Percentiles rank a stretch among this genome's conserved stretches.
phyloP scores from a whole-genome alignment of 1,140 invertebrate species.

The Sitobion miscanthi region DNA sequence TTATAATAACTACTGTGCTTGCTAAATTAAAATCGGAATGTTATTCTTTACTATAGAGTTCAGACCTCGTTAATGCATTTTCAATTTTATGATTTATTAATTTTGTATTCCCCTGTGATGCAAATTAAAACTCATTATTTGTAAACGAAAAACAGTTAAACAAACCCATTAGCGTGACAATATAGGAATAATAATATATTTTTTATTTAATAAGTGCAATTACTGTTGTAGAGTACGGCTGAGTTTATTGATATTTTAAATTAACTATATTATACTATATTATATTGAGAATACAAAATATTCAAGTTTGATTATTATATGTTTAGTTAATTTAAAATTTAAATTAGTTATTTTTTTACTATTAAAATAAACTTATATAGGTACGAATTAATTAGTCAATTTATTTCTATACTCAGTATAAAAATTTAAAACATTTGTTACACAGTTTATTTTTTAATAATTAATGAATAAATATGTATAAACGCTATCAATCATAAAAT shows the following conservation, averaged over 20 bases:
- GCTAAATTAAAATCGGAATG: neutral
- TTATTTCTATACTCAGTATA: neutral
- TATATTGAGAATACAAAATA: neutral
- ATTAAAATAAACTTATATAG: neutral
- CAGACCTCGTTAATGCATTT: neutral
- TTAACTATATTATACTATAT: neutral
- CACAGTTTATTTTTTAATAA: neutral
- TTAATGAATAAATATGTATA: neutral
- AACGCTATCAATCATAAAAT: neutral
- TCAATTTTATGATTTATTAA: conserved; percentile 20
- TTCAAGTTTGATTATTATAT: neutral
- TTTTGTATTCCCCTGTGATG: neutral
- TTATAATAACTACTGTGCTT: neutral
- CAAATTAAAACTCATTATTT: neutral
- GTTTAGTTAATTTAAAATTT: neutral
- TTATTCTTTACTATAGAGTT: neutral
- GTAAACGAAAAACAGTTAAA: neutral
- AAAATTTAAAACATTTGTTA: neutral
- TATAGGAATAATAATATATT: neutral
- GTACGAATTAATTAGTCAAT: neutral
- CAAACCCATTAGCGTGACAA: neutral
- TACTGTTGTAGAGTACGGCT: neutral
- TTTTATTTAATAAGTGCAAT: neutral
- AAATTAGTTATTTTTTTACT: neutral
- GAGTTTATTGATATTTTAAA: neutral